Evolutionary conservation across 2,113 vertebrate genomes (phyloP).

Genomic region (Piprites chloris): DNA sequence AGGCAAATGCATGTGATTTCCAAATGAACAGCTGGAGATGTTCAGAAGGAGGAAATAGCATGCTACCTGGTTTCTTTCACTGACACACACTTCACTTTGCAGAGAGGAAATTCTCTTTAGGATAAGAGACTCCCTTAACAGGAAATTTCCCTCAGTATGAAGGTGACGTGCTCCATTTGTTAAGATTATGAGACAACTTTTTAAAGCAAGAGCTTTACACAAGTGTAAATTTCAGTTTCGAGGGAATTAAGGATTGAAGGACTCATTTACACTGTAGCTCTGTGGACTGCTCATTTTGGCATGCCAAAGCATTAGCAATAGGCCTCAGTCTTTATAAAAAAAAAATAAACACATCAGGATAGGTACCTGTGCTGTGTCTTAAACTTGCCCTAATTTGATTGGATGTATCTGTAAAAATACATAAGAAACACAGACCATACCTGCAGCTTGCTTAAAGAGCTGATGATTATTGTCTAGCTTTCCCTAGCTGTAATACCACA

Average conservation of each 20-base stretch:
- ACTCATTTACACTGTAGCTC: neutral
- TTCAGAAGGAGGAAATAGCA: neutral
- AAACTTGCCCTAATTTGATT: neutral
- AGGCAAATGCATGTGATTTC: neutral
- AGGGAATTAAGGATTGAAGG: neutral
- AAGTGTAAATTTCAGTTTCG: neutral
- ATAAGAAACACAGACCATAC: neutral
- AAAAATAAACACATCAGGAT: neutral
- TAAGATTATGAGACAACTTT: neutral
- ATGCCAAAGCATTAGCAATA: neutral
- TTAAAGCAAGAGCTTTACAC: neutral
- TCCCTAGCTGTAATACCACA: neutral
- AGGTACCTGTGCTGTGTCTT: neutral
- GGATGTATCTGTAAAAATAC: neutral
- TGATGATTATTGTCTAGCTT: neutral
- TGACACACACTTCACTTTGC: neutral
- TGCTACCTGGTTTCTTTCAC: neutral
- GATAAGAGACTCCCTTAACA: neutral
- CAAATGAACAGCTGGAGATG: neutral
- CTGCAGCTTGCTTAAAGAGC: neutral
- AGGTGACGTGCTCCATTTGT: neutral
- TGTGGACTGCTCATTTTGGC: neutral
- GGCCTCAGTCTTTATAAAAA: neutral
- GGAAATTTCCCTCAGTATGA: neutral
- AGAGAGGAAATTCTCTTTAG: neutral